A percentile compares a stretch with the other conserved stretches of the same genome.
phyloP scores from a whole-genome alignment of 1,140 invertebrate species.

The Aricia agestis region DNA sequence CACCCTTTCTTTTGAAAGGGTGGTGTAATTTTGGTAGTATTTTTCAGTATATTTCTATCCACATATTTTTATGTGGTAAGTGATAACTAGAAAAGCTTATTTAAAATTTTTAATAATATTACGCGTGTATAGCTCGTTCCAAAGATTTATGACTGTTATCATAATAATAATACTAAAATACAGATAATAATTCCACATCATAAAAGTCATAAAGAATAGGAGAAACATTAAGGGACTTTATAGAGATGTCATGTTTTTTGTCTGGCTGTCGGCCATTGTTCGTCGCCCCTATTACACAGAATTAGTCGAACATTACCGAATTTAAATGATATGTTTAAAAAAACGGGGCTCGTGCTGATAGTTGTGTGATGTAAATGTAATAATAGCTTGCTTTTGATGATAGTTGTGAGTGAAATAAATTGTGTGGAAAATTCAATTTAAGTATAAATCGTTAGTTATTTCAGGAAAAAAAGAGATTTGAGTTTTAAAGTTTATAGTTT shows the following conservation, averaged over 20 bases:
- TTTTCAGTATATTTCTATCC: too few relatives aligned
- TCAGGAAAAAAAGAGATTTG: too few relatives aligned
- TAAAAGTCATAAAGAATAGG: conserved; percentile 17
- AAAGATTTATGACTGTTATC: conserved; percentile 5
- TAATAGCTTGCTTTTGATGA: neutral
- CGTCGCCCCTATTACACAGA: conserved; percentile 37
- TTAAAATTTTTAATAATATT: too few relatives aligned
- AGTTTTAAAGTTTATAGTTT: too few relatives aligned
- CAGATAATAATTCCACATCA: conserved; percentile 26
- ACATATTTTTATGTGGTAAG: too few relatives aligned
- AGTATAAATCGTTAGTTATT: neutral
- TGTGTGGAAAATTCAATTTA: neutral
- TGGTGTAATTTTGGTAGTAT: too few relatives aligned
- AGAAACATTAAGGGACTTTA: conserved; percentile 36
- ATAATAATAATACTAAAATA: neutral
- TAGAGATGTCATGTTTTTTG: conserved; percentile 57
- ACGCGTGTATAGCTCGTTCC: neutral
- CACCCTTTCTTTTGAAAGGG: too few relatives aligned
- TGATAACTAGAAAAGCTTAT: too few relatives aligned
- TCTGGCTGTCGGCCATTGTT: conserved; percentile 26
- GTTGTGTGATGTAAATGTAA: neutral
- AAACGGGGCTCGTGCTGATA: neutral
- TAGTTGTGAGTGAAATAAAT: neutral
- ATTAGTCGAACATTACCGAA: conserved; percentile 46
- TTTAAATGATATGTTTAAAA: conserved; percentile 32